Evolutionary conservation across 2,797 vertebrate species (phyloP), one percentile per base, ranked within the genome.

Genomic region (Poeciliopsis presidionis): DNA sequence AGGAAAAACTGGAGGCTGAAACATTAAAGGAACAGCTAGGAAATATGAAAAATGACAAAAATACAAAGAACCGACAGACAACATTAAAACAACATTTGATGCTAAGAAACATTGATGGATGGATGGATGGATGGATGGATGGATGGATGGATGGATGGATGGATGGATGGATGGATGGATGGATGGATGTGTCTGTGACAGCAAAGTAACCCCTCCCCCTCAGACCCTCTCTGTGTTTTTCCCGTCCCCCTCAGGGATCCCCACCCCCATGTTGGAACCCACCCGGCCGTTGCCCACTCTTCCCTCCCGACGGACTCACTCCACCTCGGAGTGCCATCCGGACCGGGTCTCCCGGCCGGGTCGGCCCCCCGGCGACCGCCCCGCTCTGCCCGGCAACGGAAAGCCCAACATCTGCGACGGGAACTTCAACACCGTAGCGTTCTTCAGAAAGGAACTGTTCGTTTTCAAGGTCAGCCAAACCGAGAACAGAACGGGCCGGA

Each of bases 391-490:
- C 0, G 97, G 98, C 0, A 94, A 92, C 55, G 93, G 95, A 36
- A 98, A 97, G 89, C 98, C 98, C 0, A 98, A 98, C 95, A 99
- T 99, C 93, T 99, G 98, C 1, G 98, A 99, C 25, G 98, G 98
- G 81, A 97, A 98, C 94, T 99, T 99, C 91, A 98, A 99, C 94
- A 99, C 98, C 0, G 97, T 99, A 94, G 98, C 98, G 83, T 97
- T 99, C 91, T 98, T 99, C 91, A 95, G 98, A 72, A 96, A 97
- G 72, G 98, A 99, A 95, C 98, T 99, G 98, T 99, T 99, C 86
- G 98, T 99, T 84, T 99, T 99, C 90, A 99, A 99, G 97, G 98
- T 99, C 95, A 88, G 91, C 1, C 0, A 20, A 74, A 72, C 0
- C 4, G 1, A 25, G 9, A 11, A 49, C 45, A 25, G 9, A 5